Conservation (phyloP, 23 tunicate genomes). For the Ascidia mentula region DNA sequence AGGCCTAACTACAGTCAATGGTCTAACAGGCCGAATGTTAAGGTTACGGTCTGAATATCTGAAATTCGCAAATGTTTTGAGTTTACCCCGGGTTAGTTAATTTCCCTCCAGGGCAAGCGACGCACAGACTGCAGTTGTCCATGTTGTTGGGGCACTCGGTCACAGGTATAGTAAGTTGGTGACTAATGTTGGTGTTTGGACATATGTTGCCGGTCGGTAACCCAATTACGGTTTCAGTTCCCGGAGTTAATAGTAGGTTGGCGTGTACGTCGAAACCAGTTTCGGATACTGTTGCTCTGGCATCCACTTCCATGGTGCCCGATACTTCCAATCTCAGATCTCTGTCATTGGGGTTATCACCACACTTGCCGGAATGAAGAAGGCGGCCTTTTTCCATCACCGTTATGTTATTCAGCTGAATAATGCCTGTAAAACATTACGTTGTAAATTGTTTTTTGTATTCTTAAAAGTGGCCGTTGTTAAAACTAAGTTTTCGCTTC, state of each 20-base stretch:
- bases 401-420: conserved; percentile 3
- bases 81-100: background rate
- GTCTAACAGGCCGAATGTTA: no score
- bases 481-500: no score
- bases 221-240: background rate
- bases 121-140: conserved; percentile 6
- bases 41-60: no score
- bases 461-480: no score
- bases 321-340: background rate
- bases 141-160: conserved; percentile 2
- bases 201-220: background rate
- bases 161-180: background rate
- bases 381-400: conserved; percentile 13
- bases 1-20: no score
- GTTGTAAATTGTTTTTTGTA: no score
- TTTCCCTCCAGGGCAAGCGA: conserved; percentile 21
- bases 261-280: conserved; percentile 10
- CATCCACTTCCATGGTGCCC: conserved; percentile 8
- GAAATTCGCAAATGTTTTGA: no score
- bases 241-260: background rate
- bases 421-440: background rate
- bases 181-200: background rate
- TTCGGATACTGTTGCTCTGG: background rate
- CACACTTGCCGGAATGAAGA: conserved; percentile 10
- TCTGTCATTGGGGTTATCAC: conserved; percentile 12